Evolutionary conservation across 1,140 invertebrate species (phyloP).

Genomic region (Drosophila persimilis): DNA sequence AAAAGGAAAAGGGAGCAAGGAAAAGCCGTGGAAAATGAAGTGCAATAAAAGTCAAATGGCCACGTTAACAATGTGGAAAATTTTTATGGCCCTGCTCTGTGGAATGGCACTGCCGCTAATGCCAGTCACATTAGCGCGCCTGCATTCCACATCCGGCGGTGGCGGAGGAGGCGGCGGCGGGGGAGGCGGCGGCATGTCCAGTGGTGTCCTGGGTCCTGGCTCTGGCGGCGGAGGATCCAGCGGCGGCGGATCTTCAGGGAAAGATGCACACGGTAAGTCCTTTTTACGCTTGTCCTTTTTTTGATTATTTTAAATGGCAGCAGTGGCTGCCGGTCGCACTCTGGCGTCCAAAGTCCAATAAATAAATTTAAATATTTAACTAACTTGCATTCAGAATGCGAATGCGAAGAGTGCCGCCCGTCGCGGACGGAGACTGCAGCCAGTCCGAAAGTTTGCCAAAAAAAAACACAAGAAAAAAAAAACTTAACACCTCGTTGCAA

Average conservation of each 20-base stretch:
- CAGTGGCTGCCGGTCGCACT: too few relatives aligned
- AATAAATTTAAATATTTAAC: constrained; percentile 81
- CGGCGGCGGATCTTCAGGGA: constrained; percentile 44
- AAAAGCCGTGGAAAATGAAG: constrained; percentile 61
- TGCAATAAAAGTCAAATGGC: constrained; percentile 82
- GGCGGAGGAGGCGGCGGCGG: constrained; percentile 33
- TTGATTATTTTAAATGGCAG: constrained; percentile 73
- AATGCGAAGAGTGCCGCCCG: constrained; percentile 22
- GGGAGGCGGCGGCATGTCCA: constrained; percentile 32
- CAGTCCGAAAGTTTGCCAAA: constrained; percentile 24
- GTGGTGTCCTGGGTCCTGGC: constrained; percentile 32
- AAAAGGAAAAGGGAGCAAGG: constrained; percentile 28
- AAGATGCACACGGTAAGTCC: constrained; percentile 81
- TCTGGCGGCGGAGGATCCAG: constrained; percentile 19
- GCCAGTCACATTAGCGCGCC: constrained; percentile 78
- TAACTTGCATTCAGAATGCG: constrained; percentile 50
- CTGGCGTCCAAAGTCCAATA: constrained; percentile 49
- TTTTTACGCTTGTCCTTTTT: constrained; percentile 35
- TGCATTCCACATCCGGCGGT: constrained; percentile 69
- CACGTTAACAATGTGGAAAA: constrained; percentile 82
- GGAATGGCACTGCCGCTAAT: constrained; percentile 62
- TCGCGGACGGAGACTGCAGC: constrained; percentile 24
- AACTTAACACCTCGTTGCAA: constrained; percentile 66
- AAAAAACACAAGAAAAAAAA: not conserved
- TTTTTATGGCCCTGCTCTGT: constrained; percentile 75